These are phyloP conservation scores for Homalodisca vitripennis DNA, from an alignment of 1,140 invertebrate genomes.

Conservation along the genomic window DNA sequence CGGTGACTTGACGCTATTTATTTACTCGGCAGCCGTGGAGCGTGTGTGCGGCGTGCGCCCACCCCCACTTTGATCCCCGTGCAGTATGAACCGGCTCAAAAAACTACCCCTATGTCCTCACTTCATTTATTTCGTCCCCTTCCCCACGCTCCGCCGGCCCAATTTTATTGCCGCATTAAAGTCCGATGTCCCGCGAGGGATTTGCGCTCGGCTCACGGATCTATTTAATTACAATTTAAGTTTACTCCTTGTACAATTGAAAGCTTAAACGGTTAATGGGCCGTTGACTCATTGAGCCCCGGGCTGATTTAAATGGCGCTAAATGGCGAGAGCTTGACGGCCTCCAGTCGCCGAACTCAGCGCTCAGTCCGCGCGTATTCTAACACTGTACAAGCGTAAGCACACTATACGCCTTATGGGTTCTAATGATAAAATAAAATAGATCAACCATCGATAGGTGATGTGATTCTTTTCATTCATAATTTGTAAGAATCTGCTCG, in stretches of 20 bases:
- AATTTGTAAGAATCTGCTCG: no score
- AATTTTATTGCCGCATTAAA: conserved; percentile 26
- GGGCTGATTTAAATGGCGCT: conserved; percentile 18
- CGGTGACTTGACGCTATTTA: background rate
- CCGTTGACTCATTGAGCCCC: conserved; percentile 21
- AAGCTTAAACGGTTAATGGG: conserved; percentile 24
- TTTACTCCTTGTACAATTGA: conserved; percentile 27
- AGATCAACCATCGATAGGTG: no score
- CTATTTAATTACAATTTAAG: conserved; percentile 26
- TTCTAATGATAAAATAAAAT: no score
- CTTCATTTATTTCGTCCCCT: conserved; percentile 20
- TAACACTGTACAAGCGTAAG: no score
- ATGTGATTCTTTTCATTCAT: no score
- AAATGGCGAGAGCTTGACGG: background rate
- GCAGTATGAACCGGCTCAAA: conserved; percentile 6
- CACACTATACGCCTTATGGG: no score
- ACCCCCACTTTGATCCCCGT: conserved; percentile 15
- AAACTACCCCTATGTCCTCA: conserved; percentile 24
- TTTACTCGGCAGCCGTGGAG: conserved; percentile 7
- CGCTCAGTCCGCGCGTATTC: no score
- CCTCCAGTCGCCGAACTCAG: background rate
- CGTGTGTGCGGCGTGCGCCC: no score
- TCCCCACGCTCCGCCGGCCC: background rate
- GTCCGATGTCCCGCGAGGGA: conserved; percentile 11
- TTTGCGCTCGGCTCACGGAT: background rate